A percentile compares a stretch with the other conserved stretches of the same genome.
These are phyloP conservation scores for Ciconia maguari DNA, from an alignment of 2,113 vertebrate species.

Conservation along the genomic window DNA sequence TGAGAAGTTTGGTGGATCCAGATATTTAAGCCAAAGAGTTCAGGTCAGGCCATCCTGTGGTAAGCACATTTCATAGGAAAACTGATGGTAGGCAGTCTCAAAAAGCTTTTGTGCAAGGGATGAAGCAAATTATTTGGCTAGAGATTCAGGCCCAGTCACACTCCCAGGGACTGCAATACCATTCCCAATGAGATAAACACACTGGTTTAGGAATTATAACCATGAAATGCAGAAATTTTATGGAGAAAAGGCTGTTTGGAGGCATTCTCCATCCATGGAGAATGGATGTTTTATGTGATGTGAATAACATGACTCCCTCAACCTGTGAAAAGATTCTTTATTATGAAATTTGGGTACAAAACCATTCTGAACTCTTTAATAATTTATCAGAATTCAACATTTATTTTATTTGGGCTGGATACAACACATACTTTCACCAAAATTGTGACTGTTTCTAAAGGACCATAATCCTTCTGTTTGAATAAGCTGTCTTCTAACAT, in stretches of 20 bases:
- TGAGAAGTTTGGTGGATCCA: not conserved
- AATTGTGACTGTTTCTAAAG: constrained; percentile 32
- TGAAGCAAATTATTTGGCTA: not conserved
- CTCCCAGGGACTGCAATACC: not conserved
- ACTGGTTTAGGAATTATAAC: not conserved
- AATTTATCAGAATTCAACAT: not conserved
- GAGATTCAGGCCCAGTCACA: not conserved
- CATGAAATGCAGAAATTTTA: not conserved
- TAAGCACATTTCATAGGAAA: not conserved
- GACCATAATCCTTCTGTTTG: not conserved
- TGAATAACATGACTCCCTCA: not conserved
- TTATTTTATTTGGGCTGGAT: not conserved
- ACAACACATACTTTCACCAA: not conserved
- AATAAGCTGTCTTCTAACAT: not conserved
- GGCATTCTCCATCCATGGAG: not conserved
- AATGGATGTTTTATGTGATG: not conserved
- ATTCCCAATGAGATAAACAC: not conserved
- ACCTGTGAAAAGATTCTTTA: not conserved
- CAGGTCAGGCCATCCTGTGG: not conserved
- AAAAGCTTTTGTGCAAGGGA: not conserved
- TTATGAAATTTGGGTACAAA: not conserved
- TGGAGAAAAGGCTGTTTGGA: not conserved
- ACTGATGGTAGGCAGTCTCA: not conserved
- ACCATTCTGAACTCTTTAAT: constrained; percentile 13
- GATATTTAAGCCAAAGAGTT: not conserved